Evolutionary conservation across 2,113 vertebrate genomes (phyloP).

Genomic region (Catharus minimus): DNA sequence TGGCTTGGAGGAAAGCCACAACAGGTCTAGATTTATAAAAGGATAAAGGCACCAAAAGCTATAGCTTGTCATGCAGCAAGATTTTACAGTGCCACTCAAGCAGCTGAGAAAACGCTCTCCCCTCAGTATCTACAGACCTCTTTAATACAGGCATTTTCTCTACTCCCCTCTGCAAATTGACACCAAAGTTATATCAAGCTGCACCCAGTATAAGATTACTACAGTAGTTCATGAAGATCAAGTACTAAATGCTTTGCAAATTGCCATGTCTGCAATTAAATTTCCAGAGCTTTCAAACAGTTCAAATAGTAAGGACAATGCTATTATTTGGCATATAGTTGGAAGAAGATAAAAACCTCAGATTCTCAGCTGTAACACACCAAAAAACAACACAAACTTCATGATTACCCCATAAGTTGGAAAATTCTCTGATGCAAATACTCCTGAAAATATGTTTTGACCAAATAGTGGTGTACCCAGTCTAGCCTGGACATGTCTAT

Average conservation of each 20-base stretch:
- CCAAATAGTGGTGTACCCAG: background rate
- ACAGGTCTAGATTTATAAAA: background rate
- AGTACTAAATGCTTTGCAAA: background rate
- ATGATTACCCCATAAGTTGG: background rate
- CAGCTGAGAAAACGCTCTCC: background rate
- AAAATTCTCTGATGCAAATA: background rate
- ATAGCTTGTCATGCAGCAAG: background rate
- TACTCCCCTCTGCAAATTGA: background rate
- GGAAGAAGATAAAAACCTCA: background rate
- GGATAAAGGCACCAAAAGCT: background rate
- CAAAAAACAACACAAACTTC: background rate
- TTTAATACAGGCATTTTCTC: background rate
- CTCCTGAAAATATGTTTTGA: background rate
- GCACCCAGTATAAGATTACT: background rate
- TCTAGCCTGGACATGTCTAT: background rate
- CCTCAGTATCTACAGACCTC: background rate
- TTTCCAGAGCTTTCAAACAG: background rate
- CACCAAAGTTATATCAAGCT: background rate
- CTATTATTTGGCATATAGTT: background rate
- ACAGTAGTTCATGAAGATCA: background rate
- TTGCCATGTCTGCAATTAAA: background rate
- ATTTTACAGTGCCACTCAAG: background rate
- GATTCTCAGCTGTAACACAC: background rate
- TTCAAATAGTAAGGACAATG: background rate
- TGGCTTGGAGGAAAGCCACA: background rate